phyloP scores from a whole-genome alignment of 2,888 invertebrate genomes.

The Meganola albula region DNA sequence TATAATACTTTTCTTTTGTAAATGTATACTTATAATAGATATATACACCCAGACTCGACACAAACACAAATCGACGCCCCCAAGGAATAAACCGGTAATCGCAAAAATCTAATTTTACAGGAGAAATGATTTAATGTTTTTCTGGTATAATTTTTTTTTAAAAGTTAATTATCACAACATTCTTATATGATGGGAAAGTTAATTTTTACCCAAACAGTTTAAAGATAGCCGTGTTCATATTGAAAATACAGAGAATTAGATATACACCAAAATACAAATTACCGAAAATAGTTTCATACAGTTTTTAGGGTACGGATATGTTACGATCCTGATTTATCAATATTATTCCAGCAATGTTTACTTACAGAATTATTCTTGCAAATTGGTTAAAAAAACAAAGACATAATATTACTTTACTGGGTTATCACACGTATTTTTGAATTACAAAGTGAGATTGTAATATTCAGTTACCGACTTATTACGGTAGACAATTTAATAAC shows the following conservation, averaged over 20 bases:
- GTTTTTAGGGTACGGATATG: conserved; percentile 1
- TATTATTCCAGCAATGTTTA: conserved; percentile 8
- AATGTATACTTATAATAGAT: too few species aligned
- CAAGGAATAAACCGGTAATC: conserved; percentile 9
- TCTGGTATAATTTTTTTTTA: conserved; percentile 3
- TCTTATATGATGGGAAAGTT: conserved; percentile 3
- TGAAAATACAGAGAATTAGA: conserved; percentile 4
- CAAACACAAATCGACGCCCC: conserved; percentile 6
- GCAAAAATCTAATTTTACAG: conserved; percentile 8
- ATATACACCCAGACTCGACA: too few species aligned
- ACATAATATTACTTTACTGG: conserved; percentile 5
- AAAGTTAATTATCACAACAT: conserved; percentile 3
- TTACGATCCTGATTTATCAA: conserved; percentile 5
- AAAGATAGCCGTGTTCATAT: conserved; percentile 3
- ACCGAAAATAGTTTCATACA: conserved; percentile 4
- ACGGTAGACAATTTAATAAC: conserved; percentile 5
- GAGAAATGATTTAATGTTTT: conserved; percentile 5
- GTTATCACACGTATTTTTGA: conserved; percentile 7
- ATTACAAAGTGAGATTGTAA: conserved; percentile 7
- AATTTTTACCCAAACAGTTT: conserved; percentile 5
- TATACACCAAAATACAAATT: conserved; percentile 9
- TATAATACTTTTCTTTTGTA: too few species aligned
- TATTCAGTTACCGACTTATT: conserved; percentile 10
- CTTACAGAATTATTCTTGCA: conserved; percentile 10
- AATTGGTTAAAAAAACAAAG: neutral